Evolutionary conservation across 1,140 invertebrate species (phyloP).

Genomic region (Sitophilus oryzae): DNA sequence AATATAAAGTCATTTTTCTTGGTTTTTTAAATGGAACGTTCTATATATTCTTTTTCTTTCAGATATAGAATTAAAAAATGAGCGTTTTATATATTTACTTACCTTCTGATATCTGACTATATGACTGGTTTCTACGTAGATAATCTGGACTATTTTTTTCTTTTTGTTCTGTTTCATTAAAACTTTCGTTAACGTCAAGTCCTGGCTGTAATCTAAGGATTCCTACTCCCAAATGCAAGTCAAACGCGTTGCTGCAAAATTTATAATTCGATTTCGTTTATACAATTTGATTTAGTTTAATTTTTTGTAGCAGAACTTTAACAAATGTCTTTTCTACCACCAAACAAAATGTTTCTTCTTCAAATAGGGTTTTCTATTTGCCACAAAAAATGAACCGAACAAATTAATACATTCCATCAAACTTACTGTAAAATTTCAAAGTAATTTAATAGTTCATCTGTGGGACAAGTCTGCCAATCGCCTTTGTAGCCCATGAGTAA

Average conservation of each 20-base stretch:
- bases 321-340: too few relatives aligned
- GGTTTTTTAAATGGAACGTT: too few relatives aligned
- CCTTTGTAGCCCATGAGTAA: slow-evolving; percentile 87
- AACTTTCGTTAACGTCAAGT: slow-evolving; percentile 57
- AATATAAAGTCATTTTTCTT: too few relatives aligned
- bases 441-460: slow-evolving; percentile 71
- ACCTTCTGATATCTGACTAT: slow-evolving; percentile 62
- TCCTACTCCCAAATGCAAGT: slow-evolving; percentile 85
- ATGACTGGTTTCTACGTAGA: slow-evolving; percentile 53
- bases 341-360: too few relatives aligned
- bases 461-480: slow-evolving; percentile 76
- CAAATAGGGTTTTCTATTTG: too few relatives aligned
- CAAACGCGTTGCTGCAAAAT: slow-evolving; percentile 76
- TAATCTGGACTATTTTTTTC: slow-evolving; percentile 37
- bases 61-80: too few relatives aligned
- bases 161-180: slow-evolving; percentile 28
- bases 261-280: too few relatives aligned
- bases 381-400: too few relatives aligned
- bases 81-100: slow-evolving; percentile 14
- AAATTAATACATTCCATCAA: too few relatives aligned
- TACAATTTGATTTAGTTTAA: too few relatives aligned
- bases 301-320: too few relatives aligned
- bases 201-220: slow-evolving; percentile 79
- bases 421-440: slow-evolving; percentile 90
- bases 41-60: too few relatives aligned